Evolutionary conservation across 2,888 invertebrate genomes (phyloP).

Genomic region (Omphaloscelis lunosa): DNA sequence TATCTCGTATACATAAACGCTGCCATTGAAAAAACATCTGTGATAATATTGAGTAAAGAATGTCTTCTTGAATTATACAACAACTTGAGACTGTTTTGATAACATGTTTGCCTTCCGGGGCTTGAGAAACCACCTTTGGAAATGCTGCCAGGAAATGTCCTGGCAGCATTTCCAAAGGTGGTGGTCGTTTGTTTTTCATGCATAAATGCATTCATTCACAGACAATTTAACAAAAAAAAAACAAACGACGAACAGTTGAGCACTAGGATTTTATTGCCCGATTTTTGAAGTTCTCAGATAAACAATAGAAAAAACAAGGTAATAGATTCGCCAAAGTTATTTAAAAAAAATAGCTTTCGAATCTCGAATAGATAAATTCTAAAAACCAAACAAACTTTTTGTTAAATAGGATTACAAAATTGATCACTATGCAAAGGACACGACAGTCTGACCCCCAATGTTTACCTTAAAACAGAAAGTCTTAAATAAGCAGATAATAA

Average conservation of each 20-base stretch:
- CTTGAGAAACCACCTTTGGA: constrained; percentile 50
- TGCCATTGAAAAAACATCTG: constrained; percentile 65
- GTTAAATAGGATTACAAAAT: not conserved
- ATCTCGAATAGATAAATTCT: not conserved
- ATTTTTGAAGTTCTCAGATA: not conserved
- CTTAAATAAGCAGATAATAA: constrained; percentile 11
- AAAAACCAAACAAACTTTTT: not conserved
- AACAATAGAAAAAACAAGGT: not conserved
- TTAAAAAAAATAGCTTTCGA: not conserved
- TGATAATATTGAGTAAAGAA: constrained; percentile 51
- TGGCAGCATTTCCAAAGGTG: too few relatives aligned
- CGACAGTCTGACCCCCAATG: not conserved
- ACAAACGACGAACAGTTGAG: not conserved
- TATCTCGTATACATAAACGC: constrained; percentile 39
- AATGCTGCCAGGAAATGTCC: constrained; percentile 41
- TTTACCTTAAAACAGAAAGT: constrained; percentile 33
- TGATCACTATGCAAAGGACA: too few relatives aligned
- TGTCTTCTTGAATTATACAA: constrained; percentile 49
- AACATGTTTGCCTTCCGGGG: constrained; percentile 47
- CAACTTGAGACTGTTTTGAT: constrained; percentile 38
- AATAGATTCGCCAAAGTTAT: constrained; percentile 10
- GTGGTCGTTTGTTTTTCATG: too few relatives aligned
- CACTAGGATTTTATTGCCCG: not conserved
- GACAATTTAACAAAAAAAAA: constrained; percentile 20
- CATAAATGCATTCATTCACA: constrained; percentile 34